Conservation (phyloP, 2,113 vertebrate species). For the Isichthys henryi region DNA sequence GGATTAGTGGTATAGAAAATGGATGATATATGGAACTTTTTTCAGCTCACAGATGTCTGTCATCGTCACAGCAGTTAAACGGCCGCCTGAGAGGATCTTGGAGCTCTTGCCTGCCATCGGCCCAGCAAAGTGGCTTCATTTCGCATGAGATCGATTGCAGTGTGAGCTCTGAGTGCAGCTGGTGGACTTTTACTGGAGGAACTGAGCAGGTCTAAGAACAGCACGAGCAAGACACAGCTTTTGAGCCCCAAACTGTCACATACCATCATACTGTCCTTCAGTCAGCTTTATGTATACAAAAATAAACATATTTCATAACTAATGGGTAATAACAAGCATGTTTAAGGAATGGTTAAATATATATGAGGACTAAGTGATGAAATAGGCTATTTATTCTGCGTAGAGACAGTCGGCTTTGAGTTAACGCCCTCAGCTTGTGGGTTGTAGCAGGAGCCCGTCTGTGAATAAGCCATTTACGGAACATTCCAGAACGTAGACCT, state of each 20-base stretch:
- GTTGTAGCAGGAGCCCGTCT: background rate
- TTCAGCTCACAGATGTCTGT: background rate
- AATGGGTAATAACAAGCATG: background rate
- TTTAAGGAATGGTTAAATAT: background rate
- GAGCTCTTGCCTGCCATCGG: background rate
- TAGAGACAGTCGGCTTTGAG: background rate
- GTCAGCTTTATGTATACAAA: background rate
- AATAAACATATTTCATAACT: background rate
- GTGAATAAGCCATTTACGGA: background rate
- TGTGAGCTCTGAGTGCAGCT: background rate
- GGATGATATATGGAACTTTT: background rate
- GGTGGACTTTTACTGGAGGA: background rate
- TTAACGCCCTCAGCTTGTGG: background rate
- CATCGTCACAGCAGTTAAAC: background rate
- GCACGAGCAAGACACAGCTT: background rate
- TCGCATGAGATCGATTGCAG: background rate
- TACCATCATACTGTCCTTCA: background rate
- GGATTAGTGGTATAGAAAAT: background rate
- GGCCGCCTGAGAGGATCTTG: background rate
- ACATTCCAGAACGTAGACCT: background rate
- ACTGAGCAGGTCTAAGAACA: background rate
- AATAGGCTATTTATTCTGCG: background rate
- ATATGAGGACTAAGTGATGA: background rate
- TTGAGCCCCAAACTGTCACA: background rate
- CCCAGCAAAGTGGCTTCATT: background rate